Evolutionary conservation across 2,797 vertebrate species (phyloP).

Genomic region (Picus viridis): DNA sequence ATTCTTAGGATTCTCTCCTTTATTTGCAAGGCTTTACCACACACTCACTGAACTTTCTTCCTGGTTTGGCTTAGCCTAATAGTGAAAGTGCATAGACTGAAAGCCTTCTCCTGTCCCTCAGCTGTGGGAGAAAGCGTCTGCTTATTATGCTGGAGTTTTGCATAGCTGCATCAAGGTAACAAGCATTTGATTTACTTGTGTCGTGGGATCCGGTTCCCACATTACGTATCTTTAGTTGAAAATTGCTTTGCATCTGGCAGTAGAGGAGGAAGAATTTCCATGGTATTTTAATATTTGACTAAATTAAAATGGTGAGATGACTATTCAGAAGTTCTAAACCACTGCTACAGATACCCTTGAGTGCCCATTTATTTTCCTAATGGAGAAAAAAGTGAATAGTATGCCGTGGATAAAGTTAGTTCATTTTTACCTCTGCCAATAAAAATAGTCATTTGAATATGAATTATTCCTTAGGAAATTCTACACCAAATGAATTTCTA

Average conservation of each 20-base stretch:
- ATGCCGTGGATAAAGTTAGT: constrained; percentile 12
- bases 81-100: not conserved
- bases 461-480: constrained; percentile 34
- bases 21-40: not conserved
- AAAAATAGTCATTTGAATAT: constrained; percentile 3
- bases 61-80: not conserved
- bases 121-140: not conserved
- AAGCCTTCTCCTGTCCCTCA: not conserved
- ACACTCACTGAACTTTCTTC: not conserved
- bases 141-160: constrained; percentile 7
- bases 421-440: constrained; percentile 28
- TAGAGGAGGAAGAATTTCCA: constrained; percentile 22
- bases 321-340: constrained; percentile 7
- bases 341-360: not conserved
- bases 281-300: constrained; percentile 12
- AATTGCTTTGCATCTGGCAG: constrained; percentile 21
- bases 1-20: not conserved
- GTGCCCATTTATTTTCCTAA: constrained; percentile 31
- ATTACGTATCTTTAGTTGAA: constrained; percentile 1
- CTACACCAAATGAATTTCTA: constrained; percentile 6
- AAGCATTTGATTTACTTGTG: not conserved
- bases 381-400: constrained; percentile 3
- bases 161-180: not conserved
- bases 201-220: not conserved
- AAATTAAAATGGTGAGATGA: not conserved